Evolutionary conservation across 2,113 vertebrate genomes (phyloP).

Genomic region (Seriola quinqueradiata): DNA sequence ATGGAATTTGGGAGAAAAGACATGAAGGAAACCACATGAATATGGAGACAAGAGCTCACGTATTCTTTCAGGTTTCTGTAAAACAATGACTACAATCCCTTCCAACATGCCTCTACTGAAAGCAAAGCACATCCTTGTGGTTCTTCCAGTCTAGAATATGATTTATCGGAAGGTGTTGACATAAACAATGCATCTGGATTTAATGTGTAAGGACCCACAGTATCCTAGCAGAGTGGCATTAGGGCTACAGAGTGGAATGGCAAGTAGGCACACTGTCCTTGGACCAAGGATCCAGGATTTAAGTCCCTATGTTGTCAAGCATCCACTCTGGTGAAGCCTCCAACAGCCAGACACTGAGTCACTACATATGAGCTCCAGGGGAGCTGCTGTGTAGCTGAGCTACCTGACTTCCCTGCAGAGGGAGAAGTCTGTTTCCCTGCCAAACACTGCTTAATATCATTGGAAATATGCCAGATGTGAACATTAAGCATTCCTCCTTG

Average conservation of each 20-base stretch:
- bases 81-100: conserved; percentile 14
- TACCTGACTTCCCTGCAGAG: conserved; percentile 51
- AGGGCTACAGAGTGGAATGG: conserved; percentile 57
- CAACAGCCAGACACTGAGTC: conserved; percentile 49
- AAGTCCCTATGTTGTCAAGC: conserved; percentile 47
- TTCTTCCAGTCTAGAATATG: conserved; percentile 38
- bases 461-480: conserved; percentile 42
- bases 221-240: conserved; percentile 43
- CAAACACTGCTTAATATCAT: conserved; percentile 24
- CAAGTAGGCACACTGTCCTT: conserved; percentile 58
- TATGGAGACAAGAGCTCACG: neutral
- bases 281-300: conserved; percentile 54
- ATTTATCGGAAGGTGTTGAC: conserved; percentile 58
- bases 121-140: conserved; percentile 34
- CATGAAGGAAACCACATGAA: neutral
- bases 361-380: conserved; percentile 37
- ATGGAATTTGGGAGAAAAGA: neutral
- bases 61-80: conserved; percentile 1
- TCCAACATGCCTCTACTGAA: conserved; percentile 7
- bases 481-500: conserved; percentile 19
- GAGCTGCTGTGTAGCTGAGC: conserved; percentile 42
- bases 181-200: conserved; percentile 59
- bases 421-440: conserved; percentile 35
- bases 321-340: conserved; percentile 34
- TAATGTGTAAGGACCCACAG: conserved; percentile 50